These are phyloP conservation scores for Geopemphigus sp. DNA, from an alignment of 1,140 invertebrate species.

Conservation along the genomic window DNA sequence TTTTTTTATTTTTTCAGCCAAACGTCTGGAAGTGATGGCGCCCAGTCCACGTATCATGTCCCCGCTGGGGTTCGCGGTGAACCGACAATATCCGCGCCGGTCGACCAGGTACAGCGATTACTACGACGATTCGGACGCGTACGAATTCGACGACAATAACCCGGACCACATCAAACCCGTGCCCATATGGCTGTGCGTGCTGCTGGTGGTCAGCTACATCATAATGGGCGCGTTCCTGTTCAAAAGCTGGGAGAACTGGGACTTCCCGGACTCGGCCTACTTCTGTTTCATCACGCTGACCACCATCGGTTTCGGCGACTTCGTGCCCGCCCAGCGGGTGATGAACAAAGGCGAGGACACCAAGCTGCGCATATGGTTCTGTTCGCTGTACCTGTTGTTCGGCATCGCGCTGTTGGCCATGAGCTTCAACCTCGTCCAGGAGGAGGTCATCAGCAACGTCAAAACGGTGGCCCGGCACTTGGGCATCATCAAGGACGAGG, in stretches of 20 bases:
- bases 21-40: constrained; percentile 52
- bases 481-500: constrained; percentile 79
- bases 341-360: constrained; percentile 61
- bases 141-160: constrained; percentile 41
- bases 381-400: constrained; percentile 88
- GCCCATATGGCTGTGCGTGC: constrained; percentile 87
- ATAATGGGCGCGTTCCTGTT: constrained; percentile 84
- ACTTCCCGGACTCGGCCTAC: constrained; percentile 85
- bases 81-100: constrained; percentile 42
- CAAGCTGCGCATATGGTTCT: constrained; percentile 81
- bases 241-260: constrained; percentile 81
- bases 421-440: constrained; percentile 97
- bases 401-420: constrained; percentile 96
- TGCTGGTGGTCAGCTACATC: constrained; percentile 85
- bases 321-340: constrained; percentile 81
- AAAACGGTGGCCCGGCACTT: constrained; percentile 77
- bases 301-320: constrained; percentile 92
- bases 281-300: constrained; percentile 95
- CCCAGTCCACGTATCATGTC: constrained; percentile 67
- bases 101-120: constrained; percentile 56
- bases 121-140: constrained; percentile 52
- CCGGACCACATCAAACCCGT: constrained; percentile 66
- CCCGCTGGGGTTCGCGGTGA: constrained; percentile 65
- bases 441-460: constrained; percentile 84
- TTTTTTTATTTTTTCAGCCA: not conserved